phyloP scores from a whole-genome alignment of 1,140 invertebrate species.

The Aradophagus sp. region DNA sequence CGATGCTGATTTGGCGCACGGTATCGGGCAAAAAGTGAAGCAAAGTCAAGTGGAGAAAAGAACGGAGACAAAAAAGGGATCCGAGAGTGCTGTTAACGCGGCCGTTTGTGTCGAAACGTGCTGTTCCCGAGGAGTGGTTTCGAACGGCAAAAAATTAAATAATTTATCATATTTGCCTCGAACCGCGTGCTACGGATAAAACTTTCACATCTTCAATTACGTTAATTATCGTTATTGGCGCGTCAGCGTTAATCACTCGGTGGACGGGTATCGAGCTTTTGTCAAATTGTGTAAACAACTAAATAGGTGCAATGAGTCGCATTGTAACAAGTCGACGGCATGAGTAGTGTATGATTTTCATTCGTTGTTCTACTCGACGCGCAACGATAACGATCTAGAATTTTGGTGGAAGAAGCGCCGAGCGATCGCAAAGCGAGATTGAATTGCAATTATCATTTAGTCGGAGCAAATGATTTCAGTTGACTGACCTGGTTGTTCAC shows the following conservation, averaged over 20 bases:
- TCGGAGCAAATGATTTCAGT: too few species aligned
- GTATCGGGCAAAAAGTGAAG: neutral
- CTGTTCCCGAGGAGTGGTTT: slow-evolving; percentile 17
- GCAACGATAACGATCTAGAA: too few species aligned
- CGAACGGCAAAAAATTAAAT: slow-evolving; percentile 20
- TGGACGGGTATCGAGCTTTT: slow-evolving; percentile 21
- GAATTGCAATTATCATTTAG: too few species aligned
- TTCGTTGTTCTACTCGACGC: neutral
- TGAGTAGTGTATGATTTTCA: neutral
- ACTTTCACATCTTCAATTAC: slow-evolving; percentile 51
- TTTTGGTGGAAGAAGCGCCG: too few species aligned
- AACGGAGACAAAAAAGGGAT: neutral
- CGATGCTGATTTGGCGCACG: too few species aligned
- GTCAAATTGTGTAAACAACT: slow-evolving; percentile 24
- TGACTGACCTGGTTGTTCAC: too few species aligned
- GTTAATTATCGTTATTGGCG: slow-evolving; percentile 46
- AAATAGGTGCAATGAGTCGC: slow-evolving; percentile 9
- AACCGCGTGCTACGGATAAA: slow-evolving; percentile 36
- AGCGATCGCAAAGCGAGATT: too few species aligned
- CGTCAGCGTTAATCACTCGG: slow-evolving; percentile 37
- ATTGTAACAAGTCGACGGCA: slow-evolving; percentile 1
- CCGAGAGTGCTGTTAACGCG: neutral
- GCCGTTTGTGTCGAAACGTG: slow-evolving; percentile 11
- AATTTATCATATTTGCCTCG: slow-evolving; percentile 44
- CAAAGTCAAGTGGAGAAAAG: neutral